Percentiles rank a stretch among this genome's conserved stretches.
phyloP scores from a whole-genome alignment of 2,797 vertebrate species.

The Pteronotus mesoamericanus region DNA sequence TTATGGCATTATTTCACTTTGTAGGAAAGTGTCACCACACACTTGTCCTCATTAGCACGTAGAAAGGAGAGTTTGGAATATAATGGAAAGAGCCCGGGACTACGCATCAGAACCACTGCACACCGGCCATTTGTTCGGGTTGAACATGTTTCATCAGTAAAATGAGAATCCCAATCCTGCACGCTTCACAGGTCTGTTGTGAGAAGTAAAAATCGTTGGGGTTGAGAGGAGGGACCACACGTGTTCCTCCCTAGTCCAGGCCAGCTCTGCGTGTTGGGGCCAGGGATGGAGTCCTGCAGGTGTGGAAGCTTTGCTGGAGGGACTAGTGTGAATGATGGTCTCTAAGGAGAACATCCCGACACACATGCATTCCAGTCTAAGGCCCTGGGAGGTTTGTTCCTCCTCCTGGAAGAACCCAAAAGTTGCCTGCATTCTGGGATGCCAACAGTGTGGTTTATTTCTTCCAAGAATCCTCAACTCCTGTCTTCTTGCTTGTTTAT shows the following conservation, averaged over 20 bases:
- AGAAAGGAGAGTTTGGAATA: not conserved
- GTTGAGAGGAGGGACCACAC: not conserved
- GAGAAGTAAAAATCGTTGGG: not conserved
- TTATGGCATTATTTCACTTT: constrained; percentile 41
- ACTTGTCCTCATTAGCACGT: not conserved
- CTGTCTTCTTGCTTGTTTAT: not conserved
- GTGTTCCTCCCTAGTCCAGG: not conserved
- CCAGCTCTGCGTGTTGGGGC: not conserved
- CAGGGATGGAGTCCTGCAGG: no score
- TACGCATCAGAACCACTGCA: not conserved
- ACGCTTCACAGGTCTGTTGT: not conserved
- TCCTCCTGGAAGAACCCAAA: not conserved
- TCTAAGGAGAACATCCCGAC: not conserved
- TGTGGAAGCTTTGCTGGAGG: not conserved
- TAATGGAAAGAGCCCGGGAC: not conserved
- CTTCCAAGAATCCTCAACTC: not conserved
- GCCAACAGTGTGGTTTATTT: not conserved
- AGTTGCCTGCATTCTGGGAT: not conserved
- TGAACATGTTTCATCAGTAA: not conserved
- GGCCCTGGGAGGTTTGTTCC: not conserved
- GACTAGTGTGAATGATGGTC: not conserved
- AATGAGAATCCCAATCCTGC: not conserved
- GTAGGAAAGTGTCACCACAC: not conserved
- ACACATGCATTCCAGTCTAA: not conserved
- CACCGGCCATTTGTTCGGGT: not conserved